Evolutionary conservation across 1,140 invertebrate genomes (phyloP), one percentile per base, ranked within the genome.

Genomic region (Chelonus insularis): DNA sequence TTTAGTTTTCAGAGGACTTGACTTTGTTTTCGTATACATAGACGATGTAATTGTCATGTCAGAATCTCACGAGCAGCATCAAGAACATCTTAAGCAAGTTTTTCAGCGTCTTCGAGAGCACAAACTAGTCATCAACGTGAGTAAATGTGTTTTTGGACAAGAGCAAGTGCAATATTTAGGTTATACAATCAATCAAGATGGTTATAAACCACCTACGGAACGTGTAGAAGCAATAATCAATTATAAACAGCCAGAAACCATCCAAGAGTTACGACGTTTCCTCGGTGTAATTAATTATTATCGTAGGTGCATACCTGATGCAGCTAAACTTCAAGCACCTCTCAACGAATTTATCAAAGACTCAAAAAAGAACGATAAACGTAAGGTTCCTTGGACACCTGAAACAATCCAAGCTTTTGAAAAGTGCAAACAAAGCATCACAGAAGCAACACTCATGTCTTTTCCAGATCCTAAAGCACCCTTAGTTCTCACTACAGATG

Each of bases 251-350:
- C 74, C 78, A 5, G 51, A 62, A 21, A 71, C 59, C 7, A 60
- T 76, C 11, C 62, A 66, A 18, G 57, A 71, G 39, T 60, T 76
- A 12, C 57, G 76, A 16, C 41, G 69, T 8, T 84, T 82, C 60
- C 45, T 83, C 5, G 81, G 76, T 0, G 74, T 78, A 67, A 37
- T 78, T 0, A 80, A 80, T 50, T 81, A 74, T 68, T 80, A 80
- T 58, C 60, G 69, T 7, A 29, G 67, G 6, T 77, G 66, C 43
- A 56, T 76, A 2, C 68, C 69, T 0, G 25, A 68, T 36, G 67
- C 71, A 7, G 67, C 72, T 6, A 18, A 69, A 18, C 20, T 48
- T 25, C 71, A 76, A 59, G 43, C 37, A 9, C 50, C 56, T 7
- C 57, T 78, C 11, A 60, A 61, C 43, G 23, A 57, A 9, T 62